phyloP scores from a whole-genome alignment of 1,140 invertebrate genomes.

The Anthonomus grandis region DNA sequence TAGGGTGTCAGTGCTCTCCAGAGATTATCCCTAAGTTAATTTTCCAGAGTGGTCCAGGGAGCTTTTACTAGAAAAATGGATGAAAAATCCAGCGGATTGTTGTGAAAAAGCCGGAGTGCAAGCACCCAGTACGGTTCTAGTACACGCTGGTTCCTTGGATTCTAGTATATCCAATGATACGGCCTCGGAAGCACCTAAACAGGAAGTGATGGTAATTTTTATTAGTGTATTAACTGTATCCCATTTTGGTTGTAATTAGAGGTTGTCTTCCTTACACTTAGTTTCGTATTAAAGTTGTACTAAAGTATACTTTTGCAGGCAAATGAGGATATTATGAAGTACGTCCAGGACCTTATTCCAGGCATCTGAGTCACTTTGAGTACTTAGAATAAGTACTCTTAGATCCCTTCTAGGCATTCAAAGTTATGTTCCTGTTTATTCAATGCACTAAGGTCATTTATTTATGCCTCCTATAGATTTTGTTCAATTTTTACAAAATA shows the following conservation, averaged over 20 bases:
- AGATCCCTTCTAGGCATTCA: too few relatives aligned
- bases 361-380: too few relatives aligned
- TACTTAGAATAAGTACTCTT: too few relatives aligned
- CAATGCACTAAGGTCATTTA: too few relatives aligned
- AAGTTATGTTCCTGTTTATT: too few relatives aligned
- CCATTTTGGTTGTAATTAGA: background rate
- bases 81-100: slow-evolving; percentile 63
- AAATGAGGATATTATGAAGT: too few relatives aligned
- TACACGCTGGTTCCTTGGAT: slow-evolving; percentile 44
- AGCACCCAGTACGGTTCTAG: slow-evolving; percentile 54
- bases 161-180: slow-evolving; percentile 42
- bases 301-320: too few relatives aligned
- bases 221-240: slow-evolving; percentile 5
- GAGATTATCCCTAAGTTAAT: background rate
- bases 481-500: too few relatives aligned
- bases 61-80: slow-evolving; percentile 67
- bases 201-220: slow-evolving; percentile 46
- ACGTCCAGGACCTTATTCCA: too few relatives aligned
- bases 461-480: too few relatives aligned
- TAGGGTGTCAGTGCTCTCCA: background rate
- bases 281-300: too few relatives aligned
- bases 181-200: slow-evolving; percentile 33
- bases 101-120: slow-evolving; percentile 67
- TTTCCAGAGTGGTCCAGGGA: slow-evolving; percentile 71
- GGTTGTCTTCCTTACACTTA: slow-evolving; percentile 8